These are phyloP conservation scores for Pterocles orientalis DNA, from an alignment of 2,113 vertebrate species.

Conservation along the genomic window DNA sequence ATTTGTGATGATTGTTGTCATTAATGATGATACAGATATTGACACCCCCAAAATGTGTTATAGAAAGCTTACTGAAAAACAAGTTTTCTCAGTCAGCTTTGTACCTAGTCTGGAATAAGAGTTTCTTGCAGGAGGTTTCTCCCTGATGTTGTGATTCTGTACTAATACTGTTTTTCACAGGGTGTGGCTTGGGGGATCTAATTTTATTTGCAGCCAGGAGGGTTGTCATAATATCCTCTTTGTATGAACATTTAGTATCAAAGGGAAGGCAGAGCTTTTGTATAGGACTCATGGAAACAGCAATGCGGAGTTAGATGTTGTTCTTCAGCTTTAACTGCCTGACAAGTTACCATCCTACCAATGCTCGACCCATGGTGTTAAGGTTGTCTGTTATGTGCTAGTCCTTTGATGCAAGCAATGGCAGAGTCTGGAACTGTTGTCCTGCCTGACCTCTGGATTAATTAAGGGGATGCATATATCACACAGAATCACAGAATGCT, in stretches of 20 bases:
- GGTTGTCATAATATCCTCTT: background rate
- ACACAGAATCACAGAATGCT: no score
- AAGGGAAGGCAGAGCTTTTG: background rate
- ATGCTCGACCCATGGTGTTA: rapidly evolving
- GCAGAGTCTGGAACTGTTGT: background rate
- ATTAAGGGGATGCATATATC: background rate
- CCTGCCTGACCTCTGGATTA: background rate
- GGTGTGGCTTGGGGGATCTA: background rate
- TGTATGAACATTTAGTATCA: background rate
- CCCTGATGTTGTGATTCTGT: background rate
- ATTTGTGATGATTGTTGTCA: background rate
- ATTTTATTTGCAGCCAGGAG: background rate
- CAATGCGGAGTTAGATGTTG: background rate
- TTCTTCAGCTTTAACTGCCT: background rate
- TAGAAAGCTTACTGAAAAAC: background rate
- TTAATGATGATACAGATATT: background rate
- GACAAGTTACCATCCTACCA: background rate
- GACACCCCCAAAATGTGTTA: background rate
- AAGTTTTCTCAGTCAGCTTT: background rate
- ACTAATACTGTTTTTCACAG: background rate
- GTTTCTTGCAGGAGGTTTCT: background rate
- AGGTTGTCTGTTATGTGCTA: background rate
- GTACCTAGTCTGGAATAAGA: background rate
- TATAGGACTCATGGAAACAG: background rate
- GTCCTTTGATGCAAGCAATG: background rate